A percentile compares a stretch with the other conserved stretches of the same genome.
Evolutionary conservation across 2,888 invertebrate species (phyloP).

Genomic region (Liopterus haemorrhoidalis): DNA sequence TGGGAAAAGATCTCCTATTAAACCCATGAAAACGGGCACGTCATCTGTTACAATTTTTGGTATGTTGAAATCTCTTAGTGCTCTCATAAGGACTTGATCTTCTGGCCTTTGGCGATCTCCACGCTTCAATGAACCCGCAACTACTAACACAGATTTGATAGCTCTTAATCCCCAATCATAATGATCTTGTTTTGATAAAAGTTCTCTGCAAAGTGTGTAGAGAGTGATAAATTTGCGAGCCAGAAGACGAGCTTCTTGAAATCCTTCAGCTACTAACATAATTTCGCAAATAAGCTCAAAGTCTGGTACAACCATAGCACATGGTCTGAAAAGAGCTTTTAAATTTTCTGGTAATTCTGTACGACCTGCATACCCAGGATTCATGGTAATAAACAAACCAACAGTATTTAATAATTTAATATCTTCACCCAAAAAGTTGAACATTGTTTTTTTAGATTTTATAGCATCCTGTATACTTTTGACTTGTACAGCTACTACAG

Average conservation of each 20-base stretch:
- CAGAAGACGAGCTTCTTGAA: slow-evolving; percentile 82
- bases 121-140: slow-evolving; percentile 84
- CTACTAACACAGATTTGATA: slow-evolving; percentile 91
- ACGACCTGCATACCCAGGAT: slow-evolving; percentile 91
- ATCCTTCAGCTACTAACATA: slow-evolving; percentile 94
- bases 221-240: slow-evolving; percentile 92
- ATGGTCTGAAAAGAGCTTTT: slow-evolving; percentile 72
- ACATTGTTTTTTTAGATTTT: slow-evolving; percentile 69
- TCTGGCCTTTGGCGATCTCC: slow-evolving; percentile 72
- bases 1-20: slow-evolving; percentile 89
- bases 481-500: slow-evolving; percentile 92
- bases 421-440: slow-evolving; percentile 79
- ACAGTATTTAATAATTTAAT: slow-evolving; percentile 69
- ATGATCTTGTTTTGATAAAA: slow-evolving; percentile 91
- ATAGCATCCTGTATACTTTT: slow-evolving; percentile 82
- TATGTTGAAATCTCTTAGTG: slow-evolving; percentile 87
- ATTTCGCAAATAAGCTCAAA: slow-evolving; percentile 94
- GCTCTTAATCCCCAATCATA: slow-evolving; percentile 96
- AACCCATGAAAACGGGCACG: slow-evolving; percentile 85
- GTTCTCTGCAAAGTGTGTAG: slow-evolving; percentile 81
- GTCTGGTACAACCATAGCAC: slow-evolving; percentile 97
- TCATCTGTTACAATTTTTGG: slow-evolving; percentile 94
- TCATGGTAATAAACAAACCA: slow-evolving; percentile 95
- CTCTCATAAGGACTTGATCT: slow-evolving; percentile 91
- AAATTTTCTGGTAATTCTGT: slow-evolving; percentile 82